These are phyloP conservation scores for Ctenopoma kingsleyae DNA, from an alignment of 2,797 vertebrate species.

Conservation along the genomic window DNA sequence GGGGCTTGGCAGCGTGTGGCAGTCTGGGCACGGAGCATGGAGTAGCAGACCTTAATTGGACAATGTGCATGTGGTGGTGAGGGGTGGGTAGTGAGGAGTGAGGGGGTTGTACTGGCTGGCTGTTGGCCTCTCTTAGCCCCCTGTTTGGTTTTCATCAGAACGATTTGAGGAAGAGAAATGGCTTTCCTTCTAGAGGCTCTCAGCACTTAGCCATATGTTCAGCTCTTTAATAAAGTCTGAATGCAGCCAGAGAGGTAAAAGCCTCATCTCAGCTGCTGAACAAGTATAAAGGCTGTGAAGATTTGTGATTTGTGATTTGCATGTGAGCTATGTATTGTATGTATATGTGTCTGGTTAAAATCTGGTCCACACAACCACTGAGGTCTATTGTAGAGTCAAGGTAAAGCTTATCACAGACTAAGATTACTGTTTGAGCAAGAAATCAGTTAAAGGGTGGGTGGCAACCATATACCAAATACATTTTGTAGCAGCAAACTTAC, in stretches of 20 bases:
- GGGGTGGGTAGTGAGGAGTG: constrained; percentile 6
- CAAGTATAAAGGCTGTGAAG: background rate
- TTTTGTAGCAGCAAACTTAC: background rate
- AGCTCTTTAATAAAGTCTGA: constrained; percentile 37
- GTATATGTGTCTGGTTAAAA: background rate
- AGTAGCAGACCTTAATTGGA: constrained; percentile 82
- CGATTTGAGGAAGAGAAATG: constrained; percentile 66
- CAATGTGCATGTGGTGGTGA: constrained; percentile 58
- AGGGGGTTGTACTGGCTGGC: constrained; percentile 22
- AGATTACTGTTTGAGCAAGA: constrained; percentile 4
- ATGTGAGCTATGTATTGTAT: background rate
- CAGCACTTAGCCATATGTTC: constrained; percentile 53
- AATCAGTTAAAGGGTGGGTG: background rate
- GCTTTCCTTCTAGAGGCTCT: constrained; percentile 44
- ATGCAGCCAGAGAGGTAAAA: constrained; percentile 17
- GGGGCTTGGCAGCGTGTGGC: constrained; percentile 57
- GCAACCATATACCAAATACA: too few relatives aligned
- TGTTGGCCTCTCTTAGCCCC: constrained; percentile 35
- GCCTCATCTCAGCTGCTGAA: constrained; percentile 26
- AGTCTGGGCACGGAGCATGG: constrained; percentile 40
- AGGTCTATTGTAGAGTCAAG: background rate
- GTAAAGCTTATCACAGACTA: background rate
- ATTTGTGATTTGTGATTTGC: constrained; percentile 16
- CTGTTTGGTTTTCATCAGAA: constrained; percentile 73
- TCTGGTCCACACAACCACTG: background rate